phyloP scores from a whole-genome alignment of 2,797 vertebrate species.

The Capromys pilorides region DNA sequence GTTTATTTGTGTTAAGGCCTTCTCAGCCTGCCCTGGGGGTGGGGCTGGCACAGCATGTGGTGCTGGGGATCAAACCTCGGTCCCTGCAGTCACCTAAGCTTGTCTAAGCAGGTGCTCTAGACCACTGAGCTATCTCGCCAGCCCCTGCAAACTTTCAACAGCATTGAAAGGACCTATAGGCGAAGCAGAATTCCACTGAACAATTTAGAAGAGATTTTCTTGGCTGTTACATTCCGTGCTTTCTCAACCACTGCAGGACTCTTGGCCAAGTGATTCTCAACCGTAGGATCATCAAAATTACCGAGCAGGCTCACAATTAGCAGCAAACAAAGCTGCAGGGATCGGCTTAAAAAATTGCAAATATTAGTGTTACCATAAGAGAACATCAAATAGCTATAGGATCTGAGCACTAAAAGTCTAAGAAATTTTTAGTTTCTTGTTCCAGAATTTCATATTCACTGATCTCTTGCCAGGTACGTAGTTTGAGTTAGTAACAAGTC shows the following conservation, averaged over 20 bases:
- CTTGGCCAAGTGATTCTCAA: neutral
- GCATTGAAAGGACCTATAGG: neutral
- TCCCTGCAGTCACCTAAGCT: no score
- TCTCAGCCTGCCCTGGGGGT: no score
- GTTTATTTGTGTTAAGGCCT: no score
- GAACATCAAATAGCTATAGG: neutral
- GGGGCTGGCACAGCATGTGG: no score
- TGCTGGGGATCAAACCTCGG: no score
- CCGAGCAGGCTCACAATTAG: neutral
- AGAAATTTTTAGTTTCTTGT: neutral
- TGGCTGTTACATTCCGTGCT: neutral
- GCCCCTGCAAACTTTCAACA: neutral
- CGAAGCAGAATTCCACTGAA: neutral
- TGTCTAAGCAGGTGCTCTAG: no score
- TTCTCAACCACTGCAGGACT: neutral
- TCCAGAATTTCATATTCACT: neutral
- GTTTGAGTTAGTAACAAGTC: neutral
- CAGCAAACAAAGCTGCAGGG: neutral
- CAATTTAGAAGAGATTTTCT: neutral
- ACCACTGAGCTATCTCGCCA: no score
- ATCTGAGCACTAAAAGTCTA: neutral
- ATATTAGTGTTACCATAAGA: neutral
- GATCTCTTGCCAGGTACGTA: neutral
- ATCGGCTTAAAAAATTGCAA: neutral
- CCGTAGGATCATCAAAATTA: neutral